Conservation (phyloP, 2,113 vertebrate species). For the Salminus brasiliensis region DNA sequence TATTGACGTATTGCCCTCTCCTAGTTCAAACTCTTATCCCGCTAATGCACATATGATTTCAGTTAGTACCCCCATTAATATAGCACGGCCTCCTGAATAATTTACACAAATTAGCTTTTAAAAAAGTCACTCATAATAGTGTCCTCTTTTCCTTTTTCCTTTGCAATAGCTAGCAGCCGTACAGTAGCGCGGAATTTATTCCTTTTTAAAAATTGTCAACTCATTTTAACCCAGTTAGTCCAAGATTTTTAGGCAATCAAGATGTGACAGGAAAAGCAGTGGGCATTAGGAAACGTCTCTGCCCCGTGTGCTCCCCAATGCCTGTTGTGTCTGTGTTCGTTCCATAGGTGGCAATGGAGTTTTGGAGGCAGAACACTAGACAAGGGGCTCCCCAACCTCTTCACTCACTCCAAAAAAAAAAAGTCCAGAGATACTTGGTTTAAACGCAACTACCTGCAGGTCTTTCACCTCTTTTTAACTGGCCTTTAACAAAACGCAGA, state of each 20-base stretch:
- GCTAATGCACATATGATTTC: background rate
- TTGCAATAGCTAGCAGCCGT: background rate
- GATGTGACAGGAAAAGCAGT: background rate
- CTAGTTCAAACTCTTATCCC: background rate
- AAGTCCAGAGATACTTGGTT: background rate
- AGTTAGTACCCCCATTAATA: background rate
- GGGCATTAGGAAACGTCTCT: background rate
- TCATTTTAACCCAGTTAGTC: too few species aligned
- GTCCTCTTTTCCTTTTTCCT: too few species aligned
- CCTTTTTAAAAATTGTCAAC: too few species aligned
- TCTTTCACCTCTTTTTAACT: background rate
- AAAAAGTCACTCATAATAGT: background rate
- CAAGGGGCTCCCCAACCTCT: background rate
- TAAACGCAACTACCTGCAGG: background rate
- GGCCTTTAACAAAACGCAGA: background rate
- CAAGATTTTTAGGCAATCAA: background rate
- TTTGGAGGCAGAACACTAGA: slow-evolving; percentile 31
- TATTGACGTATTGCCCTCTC: too few species aligned
- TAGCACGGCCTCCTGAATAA: background rate
- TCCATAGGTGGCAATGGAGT: slow-evolving; percentile 78
- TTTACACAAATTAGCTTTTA: background rate
- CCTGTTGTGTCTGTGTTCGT: slow-evolving; percentile 67
- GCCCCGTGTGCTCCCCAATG: background rate
- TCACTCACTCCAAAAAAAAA: background rate
- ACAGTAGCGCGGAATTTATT: background rate